These are phyloP conservation scores for Amblyjoppa fuscipennis DNA, from an alignment of 2,888 invertebrate genomes.

Conservation along the genomic window DNA sequence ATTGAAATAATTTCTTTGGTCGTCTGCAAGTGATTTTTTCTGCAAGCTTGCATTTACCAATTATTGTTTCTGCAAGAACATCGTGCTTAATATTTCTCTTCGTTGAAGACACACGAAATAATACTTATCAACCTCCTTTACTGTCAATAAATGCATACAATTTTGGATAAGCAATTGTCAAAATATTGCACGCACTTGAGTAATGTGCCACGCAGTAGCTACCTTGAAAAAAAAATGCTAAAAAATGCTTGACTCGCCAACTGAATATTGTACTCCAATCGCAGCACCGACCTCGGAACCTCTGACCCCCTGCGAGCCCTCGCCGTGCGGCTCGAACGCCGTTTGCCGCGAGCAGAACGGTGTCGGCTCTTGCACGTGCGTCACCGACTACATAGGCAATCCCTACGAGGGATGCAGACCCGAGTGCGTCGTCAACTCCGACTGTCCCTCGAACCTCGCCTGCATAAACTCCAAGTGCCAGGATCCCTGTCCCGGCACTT, in stretches of 20 bases:
- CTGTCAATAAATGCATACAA: too few species aligned
- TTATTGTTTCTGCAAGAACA: constrained; percentile 85
- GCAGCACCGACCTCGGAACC: constrained; percentile 91
- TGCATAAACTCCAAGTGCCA: constrained; percentile 92
- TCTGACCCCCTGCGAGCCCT: constrained; percentile 89
- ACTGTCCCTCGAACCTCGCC: constrained; percentile 90
- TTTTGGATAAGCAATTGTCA: too few species aligned
- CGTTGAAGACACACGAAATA: too few species aligned
- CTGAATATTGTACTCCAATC: not conserved
- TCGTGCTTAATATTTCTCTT: not conserved
- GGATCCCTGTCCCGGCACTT: constrained; percentile 91
- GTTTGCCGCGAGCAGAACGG: constrained; percentile 91
- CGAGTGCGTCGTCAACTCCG: constrained; percentile 92
- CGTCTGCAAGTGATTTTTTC: too few species aligned
- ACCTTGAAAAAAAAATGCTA: too few species aligned
- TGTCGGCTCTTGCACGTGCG: constrained; percentile 92
- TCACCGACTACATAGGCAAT: constrained; percentile 90
- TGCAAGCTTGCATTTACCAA: too few species aligned
- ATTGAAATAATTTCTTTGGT: too few species aligned
- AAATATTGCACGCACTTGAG: too few species aligned
- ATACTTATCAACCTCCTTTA: too few species aligned
- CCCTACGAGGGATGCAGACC: constrained; percentile 92
- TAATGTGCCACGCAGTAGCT: too few species aligned
- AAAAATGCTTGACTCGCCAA: not conserved
- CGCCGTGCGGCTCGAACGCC: constrained; percentile 92